Evolutionary conservation across 64 coral and sea anemone species (phyloP), one percentile per base, ranked within the genome.

Genomic region (Astreopora myriophthalma): DNA sequence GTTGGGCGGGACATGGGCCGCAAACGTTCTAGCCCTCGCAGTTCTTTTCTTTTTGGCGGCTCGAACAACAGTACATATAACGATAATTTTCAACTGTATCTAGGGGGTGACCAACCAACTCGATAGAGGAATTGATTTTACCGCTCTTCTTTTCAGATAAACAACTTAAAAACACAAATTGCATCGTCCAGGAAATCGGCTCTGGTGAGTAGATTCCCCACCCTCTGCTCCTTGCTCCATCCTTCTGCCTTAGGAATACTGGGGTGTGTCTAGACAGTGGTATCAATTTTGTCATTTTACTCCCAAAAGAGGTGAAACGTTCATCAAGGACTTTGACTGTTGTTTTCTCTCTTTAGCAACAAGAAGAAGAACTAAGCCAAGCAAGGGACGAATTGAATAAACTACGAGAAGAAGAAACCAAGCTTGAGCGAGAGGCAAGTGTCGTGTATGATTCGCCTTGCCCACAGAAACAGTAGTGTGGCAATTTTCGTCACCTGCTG

Each of bases 341-440:
- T 20, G 8, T 64, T 48, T 64, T 20, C 2, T 44, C 30, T 80
- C 29, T 78, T 69, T 7, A 98, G 96, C 64, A 55, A 69, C 96
- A 98, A 95, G 96, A 98, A 71, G 96, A 98, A 71, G 94, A 98
- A 51, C 70, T 98, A 14, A 93, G 96, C 60, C 62, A 92, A 48
- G 96, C 96, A 14, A 92, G 93, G 55, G 81, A 93, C 6, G 93
- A 99, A 34, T 88, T 99, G 2, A 99, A 99, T 82, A 95, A 91
- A 38, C 67, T 99, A 6, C 88, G 96, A 71, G 91, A 95, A 79
- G 93, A 98, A 72, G 96, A 98, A 71, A 89, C 96, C 22, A 91
- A 98, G 23, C 64, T 98, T 37, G 96, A 98, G 77, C 88, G 95
- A 86, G 96, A 98, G 28, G 96, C 95, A 74, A 77, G 84, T 86